Evolutionary conservation across 2,888 invertebrate species (phyloP).

Genomic region (Andrena dorsata): DNA sequence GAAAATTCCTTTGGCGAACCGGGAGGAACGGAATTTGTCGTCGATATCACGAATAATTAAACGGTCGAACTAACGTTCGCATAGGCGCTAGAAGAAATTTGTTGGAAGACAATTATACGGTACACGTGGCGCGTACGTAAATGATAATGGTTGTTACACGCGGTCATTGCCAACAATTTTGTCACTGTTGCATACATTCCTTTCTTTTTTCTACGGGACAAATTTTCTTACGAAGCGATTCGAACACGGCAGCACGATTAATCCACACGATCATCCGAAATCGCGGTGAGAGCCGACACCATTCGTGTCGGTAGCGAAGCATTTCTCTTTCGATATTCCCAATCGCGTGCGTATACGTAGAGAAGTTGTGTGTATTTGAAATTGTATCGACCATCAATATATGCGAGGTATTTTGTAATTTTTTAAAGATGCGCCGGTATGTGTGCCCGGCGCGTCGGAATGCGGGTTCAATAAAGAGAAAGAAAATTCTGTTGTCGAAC

Average conservation of each 20-base stretch:
- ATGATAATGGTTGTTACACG: conserved; percentile 58
- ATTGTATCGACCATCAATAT: conserved; percentile 47
- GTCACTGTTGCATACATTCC: conserved; percentile 73
- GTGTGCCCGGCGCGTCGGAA: conserved; percentile 60
- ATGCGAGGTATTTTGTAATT: conserved; percentile 76
- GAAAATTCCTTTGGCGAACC: conserved; percentile 25
- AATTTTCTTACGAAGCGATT: conserved; percentile 54
- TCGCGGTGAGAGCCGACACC: not conserved
- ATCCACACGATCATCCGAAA: not conserved
- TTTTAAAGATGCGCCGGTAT: conserved; percentile 70
- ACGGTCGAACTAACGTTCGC: conserved; percentile 35
- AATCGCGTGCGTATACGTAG: conserved; percentile 42
- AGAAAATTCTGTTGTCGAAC: conserved; percentile 68
- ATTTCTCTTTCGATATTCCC: conserved; percentile 32
- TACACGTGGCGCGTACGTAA: conserved; percentile 37
- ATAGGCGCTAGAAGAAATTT: conserved; percentile 29
- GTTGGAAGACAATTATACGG: conserved; percentile 28
- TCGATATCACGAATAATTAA: conserved; percentile 23
- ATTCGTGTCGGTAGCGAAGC: not conserved
- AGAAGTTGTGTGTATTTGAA: conserved; percentile 38
- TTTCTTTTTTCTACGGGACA: conserved; percentile 64
- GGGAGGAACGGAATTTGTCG: conserved; percentile 29
- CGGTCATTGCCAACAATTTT: conserved; percentile 64
- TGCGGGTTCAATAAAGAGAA: conserved; percentile 74
- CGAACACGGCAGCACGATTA: not conserved